Percentiles rank a stretch among this genome's conserved stretches.
Evolutionary conservation across 2,113 vertebrate species (phyloP).

Genomic region (Myocastor coypus): DNA sequence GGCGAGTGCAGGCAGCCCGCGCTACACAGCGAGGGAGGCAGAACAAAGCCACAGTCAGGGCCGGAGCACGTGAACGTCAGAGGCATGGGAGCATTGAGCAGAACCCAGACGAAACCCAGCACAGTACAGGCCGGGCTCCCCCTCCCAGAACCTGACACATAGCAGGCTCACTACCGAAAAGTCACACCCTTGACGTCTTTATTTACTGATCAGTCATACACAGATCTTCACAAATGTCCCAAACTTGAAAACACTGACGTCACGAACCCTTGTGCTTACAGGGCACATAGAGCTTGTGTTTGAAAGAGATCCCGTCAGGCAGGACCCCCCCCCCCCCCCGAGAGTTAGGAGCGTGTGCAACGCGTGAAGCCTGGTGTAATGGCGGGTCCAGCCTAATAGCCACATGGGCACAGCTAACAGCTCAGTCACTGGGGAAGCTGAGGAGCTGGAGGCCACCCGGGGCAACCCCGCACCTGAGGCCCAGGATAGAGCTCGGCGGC

Average conservation of each 20-base stretch:
- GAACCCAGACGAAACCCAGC: neutral
- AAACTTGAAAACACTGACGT: no score
- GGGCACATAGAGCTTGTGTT: neutral
- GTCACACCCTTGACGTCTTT: neutral
- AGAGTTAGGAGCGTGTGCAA: neutral
- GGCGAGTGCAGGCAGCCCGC: no score
- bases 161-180: neutral
- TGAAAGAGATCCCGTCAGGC: neutral
- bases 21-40: neutral
- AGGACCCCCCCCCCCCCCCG: no score
- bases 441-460: neutral
- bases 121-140: neutral
- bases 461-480: no score
- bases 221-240: neutral
- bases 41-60: neutral
- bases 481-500: no score
- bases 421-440: neutral
- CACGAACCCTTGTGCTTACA: neutral
- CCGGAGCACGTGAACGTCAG: accelerated
- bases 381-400: neutral
- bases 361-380: neutral
- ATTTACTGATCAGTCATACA: neutral
- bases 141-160: no score
- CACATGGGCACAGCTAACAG: no score
- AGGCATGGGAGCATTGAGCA: neutral